A percentile compares a stretch with the other conserved stretches of the same genome.
phyloP scores from a whole-genome alignment of 2,113 vertebrate species.

The Cephalopterus ornatus region DNA sequence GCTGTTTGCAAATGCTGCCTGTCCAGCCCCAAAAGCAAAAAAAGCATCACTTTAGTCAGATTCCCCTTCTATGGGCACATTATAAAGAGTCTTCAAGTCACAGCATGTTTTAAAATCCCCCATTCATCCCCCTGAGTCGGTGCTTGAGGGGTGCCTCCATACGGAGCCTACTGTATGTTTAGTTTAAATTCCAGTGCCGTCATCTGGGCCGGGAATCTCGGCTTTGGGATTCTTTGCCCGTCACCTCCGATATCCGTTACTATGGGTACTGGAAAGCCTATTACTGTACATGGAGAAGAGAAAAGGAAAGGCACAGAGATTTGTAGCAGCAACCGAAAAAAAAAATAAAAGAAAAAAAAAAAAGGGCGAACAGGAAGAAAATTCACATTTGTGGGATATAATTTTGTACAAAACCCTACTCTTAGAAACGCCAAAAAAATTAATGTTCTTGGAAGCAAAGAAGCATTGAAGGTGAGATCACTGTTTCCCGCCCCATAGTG shows the following conservation, averaged over 20 bases:
- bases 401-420: background rate
- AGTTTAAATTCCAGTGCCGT: conserved; percentile 35
- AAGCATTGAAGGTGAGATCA: background rate
- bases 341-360: background rate
- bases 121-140: background rate
- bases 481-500: background rate
- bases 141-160: background rate
- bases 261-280: conserved; percentile 62
- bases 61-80: background rate
- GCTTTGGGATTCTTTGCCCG: conserved; percentile 49
- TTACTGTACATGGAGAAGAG: conserved; percentile 29
- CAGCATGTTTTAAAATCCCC: background rate
- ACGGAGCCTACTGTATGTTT: background rate
- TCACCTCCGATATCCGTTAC: conserved; percentile 52
- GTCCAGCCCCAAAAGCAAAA: background rate
- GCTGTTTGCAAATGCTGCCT: background rate
- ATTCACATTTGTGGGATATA: background rate
- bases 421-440: background rate
- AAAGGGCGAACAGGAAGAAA: background rate
- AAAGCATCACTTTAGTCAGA: background rate
- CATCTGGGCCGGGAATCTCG: conserved; percentile 45
- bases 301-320: background rate
- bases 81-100: background rate
- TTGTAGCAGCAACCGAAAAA: background rate
- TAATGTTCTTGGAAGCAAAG: background rate